A percentile compares a stretch with the other conserved stretches of the same genome.
Evolutionary conservation across 2,797 vertebrate species (phyloP).

Genomic region (Danio tinwini): DNA sequence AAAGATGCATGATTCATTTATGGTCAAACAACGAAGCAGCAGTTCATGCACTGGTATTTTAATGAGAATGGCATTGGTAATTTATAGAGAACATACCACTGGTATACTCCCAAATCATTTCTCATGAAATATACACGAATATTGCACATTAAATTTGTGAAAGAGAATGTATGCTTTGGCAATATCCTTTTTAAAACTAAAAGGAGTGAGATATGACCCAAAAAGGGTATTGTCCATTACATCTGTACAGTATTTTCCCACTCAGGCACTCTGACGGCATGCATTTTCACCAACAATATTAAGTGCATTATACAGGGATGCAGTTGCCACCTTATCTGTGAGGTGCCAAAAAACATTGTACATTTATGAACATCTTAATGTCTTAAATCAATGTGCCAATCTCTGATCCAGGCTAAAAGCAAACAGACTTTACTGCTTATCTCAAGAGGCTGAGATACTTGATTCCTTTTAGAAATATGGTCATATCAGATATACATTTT

Average conservation of each 20-base stretch:
- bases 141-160: no score
- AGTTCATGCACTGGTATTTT: neutral
- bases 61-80: no score
- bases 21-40: neutral
- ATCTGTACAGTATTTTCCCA: neutral
- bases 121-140: no score
- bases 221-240: no score
- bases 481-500: neutral
- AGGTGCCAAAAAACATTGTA: neutral
- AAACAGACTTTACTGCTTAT: neutral
- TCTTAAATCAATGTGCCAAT: neutral
- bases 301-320: neutral
- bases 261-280: neutral
- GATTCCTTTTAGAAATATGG: neutral
- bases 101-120: neutral
- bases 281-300: no score
- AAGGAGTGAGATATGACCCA: no score
- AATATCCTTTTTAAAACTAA: no score
- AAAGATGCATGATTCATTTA: neutral
- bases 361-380: conserved; percentile 2
- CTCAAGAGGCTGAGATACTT: neutral
- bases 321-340: neutral
- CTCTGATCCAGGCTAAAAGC: conserved; percentile 1
- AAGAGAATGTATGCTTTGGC: no score
- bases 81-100: no score